phyloP scores from a whole-genome alignment of 2,113 vertebrate species.

The Narcine bancroftii region DNA sequence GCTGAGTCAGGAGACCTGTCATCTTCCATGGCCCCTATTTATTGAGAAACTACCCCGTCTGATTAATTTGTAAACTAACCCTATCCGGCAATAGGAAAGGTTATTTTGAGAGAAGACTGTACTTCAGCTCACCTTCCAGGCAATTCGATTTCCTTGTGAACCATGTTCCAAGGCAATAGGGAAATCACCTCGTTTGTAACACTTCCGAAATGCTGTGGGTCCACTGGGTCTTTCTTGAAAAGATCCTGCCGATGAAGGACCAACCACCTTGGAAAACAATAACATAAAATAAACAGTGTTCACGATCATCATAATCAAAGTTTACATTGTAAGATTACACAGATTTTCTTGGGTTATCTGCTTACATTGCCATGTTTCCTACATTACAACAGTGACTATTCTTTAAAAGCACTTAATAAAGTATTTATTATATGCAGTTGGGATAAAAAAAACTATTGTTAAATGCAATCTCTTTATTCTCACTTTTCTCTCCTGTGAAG shows the following conservation, averaged over 20 bases:
- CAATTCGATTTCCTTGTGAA: constrained; percentile 72
- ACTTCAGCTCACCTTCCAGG: constrained; percentile 83
- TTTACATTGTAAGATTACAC: background rate
- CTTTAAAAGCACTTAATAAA: no score
- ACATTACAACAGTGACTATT: no score
- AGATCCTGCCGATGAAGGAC: constrained; percentile 75
- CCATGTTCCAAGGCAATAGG: constrained; percentile 77
- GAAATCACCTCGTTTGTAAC: constrained; percentile 83
- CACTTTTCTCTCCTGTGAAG: no score
- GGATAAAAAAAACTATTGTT: no score
- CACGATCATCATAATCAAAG: background rate
- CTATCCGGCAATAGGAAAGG: constrained; percentile 51
- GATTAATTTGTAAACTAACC: constrained; percentile 52
- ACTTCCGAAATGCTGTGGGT: constrained; percentile 78
- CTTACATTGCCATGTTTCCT: no score
- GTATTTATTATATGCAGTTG: no score
- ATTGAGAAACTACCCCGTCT: constrained; percentile 49
- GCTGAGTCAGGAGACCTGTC: constrained; percentile 47
- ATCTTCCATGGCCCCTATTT: constrained; percentile 40
- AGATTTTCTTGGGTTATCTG: background rate
- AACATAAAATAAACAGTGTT: constrained; percentile 10
- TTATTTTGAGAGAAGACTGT: constrained; percentile 48
- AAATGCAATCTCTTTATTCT: no score
- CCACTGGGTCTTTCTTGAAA: constrained; percentile 72
- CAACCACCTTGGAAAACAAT: constrained; percentile 63